Conservation (phyloP, 2,797 vertebrate genomes). For the Salmo trutta region DNA sequence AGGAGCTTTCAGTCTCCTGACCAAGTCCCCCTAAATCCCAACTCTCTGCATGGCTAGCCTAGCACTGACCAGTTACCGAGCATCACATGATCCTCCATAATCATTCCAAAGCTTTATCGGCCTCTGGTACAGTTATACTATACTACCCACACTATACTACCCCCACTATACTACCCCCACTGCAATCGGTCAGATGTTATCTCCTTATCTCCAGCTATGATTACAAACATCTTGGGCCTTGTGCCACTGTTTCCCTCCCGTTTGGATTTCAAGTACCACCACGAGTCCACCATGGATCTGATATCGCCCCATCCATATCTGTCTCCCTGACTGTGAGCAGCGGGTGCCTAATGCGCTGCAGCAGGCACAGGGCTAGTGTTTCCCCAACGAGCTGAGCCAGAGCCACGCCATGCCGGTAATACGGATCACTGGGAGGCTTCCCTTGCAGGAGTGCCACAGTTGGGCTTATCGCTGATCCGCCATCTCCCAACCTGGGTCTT, state of each 20-base stretch:
- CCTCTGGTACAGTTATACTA: not conserved
- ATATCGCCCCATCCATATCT: not conserved
- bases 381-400: not conserved
- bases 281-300: not conserved
- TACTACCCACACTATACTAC: not conserved
- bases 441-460: slow-evolving; percentile 44
- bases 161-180: not conserved
- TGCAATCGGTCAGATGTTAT: not conserved
- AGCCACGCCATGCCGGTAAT: slow-evolving; percentile 21
- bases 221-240: slow-evolving; percentile 1
- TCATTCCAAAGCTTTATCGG: not conserved
- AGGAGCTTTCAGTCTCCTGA: slow-evolving; percentile 2
- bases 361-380: slow-evolving; percentile 9
- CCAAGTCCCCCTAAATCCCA: not conserved
- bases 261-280: not conserved
- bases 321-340: not conserved
- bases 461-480: slow-evolving; percentile 71
- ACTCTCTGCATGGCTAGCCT: not conserved
- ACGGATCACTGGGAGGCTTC: slow-evolving; percentile 45
- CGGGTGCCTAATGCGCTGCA: slow-evolving; percentile 6
- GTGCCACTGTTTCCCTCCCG: not conserved
- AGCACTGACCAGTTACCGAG: not conserved
- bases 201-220: not conserved
- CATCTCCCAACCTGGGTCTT: slow-evolving; percentile 69
- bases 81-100: not conserved